Base-by-base conservation (phyloP, 2,113 vertebrate genomes). In the Antechinus flavipes region DNA sequence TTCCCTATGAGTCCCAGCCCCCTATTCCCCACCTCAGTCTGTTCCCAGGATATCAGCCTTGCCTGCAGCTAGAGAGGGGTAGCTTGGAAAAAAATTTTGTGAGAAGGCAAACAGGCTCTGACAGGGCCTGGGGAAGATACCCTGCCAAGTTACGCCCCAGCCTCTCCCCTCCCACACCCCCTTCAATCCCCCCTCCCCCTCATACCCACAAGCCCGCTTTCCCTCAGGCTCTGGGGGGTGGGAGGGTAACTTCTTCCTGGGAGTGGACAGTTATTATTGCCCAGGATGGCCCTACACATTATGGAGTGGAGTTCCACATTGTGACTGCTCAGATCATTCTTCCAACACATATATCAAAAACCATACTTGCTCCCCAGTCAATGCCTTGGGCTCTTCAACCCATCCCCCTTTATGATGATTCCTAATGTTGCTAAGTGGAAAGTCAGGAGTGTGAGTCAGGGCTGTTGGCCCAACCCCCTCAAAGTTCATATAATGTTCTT, bases 51-150 rank as follows among this genome's bases (percentile, higher is more conserved):
- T 14, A 42, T 84, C 94, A 93, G 84, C 90, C 93, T 91, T 96
- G 97, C 97, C 96, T 95, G 90, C 91, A 90, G 96, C 93, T 93
- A 97, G 95, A 97, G 93, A 91, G 58, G 94, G 96, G 96, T 97
- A 95, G 95, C 91, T 97, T 91, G 0, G 96, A 92, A 98, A 52
- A 19, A 47, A 97, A 98, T 94, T 97, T 96, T 95, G 91, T 52
- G 97, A 98, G 95, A 91, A 91, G 95, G 96, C 84, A 92, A 10
- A 96, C 94, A 61, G 22, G 95, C 97, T 98, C 96, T 95, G 97
- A 96, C 96, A 96, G 96, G 96, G 97, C 97, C 94, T 95, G 90
- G 94, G 97, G 95, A 90, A 50, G 90, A 92, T 46, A 92, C 91
- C 91, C 91, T 96, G 96, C 84, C 92, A 92, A 46, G 90, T 52